A percentile compares a stretch with the other conserved stretches of the same genome.
phyloP scores from a whole-genome alignment of 2,888 invertebrate species.

The Blastobasis lacticolella region DNA sequence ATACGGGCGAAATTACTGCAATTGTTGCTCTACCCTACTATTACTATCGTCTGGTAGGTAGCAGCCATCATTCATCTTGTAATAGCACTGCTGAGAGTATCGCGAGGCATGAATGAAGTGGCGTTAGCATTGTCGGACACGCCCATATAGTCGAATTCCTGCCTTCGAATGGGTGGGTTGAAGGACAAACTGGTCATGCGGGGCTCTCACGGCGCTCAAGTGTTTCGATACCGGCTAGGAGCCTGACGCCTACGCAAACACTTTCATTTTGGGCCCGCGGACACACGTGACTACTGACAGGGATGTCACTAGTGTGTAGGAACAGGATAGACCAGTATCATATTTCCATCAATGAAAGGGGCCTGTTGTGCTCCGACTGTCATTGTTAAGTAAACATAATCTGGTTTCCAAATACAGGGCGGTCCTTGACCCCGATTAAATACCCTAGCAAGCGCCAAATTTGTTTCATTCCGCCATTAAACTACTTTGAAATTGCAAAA shows the following conservation, averaged over 20 bases:
- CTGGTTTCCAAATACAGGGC: no score
- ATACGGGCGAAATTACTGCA: not conserved
- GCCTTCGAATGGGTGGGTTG: not conserved
- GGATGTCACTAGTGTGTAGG: not conserved
- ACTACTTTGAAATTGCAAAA: no score
- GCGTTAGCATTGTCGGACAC: not conserved
- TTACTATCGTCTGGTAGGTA: no score
- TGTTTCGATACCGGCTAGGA: conserved; percentile 24
- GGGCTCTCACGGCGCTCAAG: conserved; percentile 50
- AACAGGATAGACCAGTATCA: not conserved
- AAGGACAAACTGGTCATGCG: conserved; percentile 35
- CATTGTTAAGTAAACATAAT: no score
- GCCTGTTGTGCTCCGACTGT: no score
- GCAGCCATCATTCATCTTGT: no score
- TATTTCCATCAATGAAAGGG: no score
- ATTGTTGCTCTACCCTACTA: not conserved
- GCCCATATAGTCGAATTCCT: conserved; percentile 3
- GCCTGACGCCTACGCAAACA: conserved; percentile 57
- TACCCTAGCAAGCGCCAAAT: no score
- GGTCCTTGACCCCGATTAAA: no score
- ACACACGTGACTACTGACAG: conserved; percentile 42
- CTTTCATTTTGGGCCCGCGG: conserved; percentile 58
- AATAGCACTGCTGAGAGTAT: no score
- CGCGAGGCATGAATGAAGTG: conserved; percentile 42
- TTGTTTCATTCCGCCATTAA: no score